Evolutionary conservation across 2,797 vertebrate species (phyloP).

Genomic region (Eulemur mongoz): DNA sequence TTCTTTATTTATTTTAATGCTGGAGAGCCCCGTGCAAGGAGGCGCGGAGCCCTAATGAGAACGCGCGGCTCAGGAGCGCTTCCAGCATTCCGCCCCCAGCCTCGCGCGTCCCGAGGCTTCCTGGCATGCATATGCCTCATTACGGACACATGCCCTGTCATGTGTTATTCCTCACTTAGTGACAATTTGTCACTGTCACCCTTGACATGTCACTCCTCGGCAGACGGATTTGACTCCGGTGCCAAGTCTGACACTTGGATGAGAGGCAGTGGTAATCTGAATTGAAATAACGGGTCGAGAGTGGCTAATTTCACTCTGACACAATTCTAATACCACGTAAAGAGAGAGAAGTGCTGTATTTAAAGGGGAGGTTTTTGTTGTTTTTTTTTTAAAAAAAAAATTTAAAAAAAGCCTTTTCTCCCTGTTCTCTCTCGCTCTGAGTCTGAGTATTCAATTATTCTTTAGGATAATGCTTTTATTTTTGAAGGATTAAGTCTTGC

Average conservation of each 20-base stretch:
- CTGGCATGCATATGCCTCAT: constrained; percentile 84
- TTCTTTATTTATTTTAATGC: constrained; percentile 77
- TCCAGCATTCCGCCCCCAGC: constrained; percentile 80
- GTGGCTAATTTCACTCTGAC: constrained; percentile 85
- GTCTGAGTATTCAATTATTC: constrained; percentile 80
- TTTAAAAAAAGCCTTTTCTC: neutral
- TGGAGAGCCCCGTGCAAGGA: constrained; percentile 66
- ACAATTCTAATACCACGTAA: constrained; percentile 77
- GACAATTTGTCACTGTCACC: constrained; percentile 90
- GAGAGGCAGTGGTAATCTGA: constrained; percentile 86
- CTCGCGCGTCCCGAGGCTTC: constrained; percentile 74
- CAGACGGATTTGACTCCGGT: constrained; percentile 85
- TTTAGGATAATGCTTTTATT: constrained; percentile 85
- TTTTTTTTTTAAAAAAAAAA: neutral
- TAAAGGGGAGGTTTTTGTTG: constrained; percentile 70
- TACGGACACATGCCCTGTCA: constrained; percentile 85
- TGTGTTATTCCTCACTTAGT: constrained; percentile 88
- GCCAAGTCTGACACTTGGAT: constrained; percentile 86
- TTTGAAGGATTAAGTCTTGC: constrained; percentile 85
- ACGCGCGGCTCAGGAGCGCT: constrained; percentile 66
- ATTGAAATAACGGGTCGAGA: constrained; percentile 84
- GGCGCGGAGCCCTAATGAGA: constrained; percentile 82
- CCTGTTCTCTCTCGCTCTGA: constrained; percentile 38
- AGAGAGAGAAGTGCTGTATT: constrained; percentile 74
- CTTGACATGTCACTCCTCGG: constrained; percentile 86